Conservation (phyloP, 2,113 vertebrate species). For the Forbesichthys agassizii region DNA sequence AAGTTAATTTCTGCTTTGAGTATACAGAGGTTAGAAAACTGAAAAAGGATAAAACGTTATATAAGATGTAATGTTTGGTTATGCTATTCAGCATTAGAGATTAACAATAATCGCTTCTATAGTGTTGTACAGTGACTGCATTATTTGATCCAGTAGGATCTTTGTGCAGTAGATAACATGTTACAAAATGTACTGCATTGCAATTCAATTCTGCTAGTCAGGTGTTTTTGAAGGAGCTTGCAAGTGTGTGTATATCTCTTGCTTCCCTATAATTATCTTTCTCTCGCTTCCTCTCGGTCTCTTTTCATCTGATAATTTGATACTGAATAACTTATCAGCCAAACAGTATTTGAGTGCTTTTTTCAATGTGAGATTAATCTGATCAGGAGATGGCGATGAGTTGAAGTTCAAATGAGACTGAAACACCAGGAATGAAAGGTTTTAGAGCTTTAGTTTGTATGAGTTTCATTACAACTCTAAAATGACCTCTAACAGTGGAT, state of each 20-base stretch:
- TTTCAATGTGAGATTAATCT: not conserved
- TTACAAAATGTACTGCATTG: not conserved
- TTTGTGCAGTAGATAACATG: not conserved
- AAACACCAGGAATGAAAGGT: slow-evolving; percentile 22
- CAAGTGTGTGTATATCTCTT: slow-evolving; percentile 29
- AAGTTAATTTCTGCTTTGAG: too few relatives aligned
- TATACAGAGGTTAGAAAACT: too few relatives aligned
- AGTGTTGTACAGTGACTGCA: not conserved
- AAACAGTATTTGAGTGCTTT: not conserved
- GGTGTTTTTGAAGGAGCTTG: slow-evolving; percentile 29
- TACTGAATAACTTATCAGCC: slow-evolving; percentile 19
- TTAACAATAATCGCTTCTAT: too few relatives aligned
- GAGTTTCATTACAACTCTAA: not conserved
- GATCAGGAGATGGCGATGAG: too few relatives aligned
- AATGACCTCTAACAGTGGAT: not conserved
- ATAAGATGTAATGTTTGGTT: too few relatives aligned
- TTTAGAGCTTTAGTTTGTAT: not conserved
- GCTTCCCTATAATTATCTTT: slow-evolving; percentile 43
- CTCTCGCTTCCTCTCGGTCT: slow-evolving; percentile 57
- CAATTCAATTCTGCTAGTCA: slow-evolving; percentile 14
- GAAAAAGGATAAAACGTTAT: too few relatives aligned
- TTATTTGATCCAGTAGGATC: not conserved
- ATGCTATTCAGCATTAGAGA: too few relatives aligned
- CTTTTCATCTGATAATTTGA: slow-evolving; percentile 51
- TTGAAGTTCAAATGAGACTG: slow-evolving; percentile 2